These are phyloP conservation scores for Melinaea marsaeus DNA, from an alignment of 2,888 invertebrate genomes.

Conservation along the genomic window DNA sequence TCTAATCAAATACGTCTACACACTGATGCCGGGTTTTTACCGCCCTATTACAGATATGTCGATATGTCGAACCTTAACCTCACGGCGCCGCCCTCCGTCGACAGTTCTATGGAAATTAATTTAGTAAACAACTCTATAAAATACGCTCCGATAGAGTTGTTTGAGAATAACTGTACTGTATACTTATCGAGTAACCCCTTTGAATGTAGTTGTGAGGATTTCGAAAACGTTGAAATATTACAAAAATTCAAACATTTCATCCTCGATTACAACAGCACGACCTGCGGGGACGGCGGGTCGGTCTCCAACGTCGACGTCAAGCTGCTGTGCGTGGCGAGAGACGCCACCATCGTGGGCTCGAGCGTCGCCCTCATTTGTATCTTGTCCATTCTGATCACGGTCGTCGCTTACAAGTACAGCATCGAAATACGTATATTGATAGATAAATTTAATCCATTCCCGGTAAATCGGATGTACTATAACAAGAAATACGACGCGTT, in stretches of 20 bases:
- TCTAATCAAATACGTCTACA: conserved; percentile 14
- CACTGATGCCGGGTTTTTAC: conserved; percentile 5
- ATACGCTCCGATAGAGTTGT: conserved; percentile 23
- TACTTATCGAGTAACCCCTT: conserved; percentile 35
- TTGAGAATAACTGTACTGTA: conserved; percentile 21
- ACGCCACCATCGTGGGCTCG: conserved; percentile 28
- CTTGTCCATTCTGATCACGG: conserved; percentile 11
- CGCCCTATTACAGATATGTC: conserved; percentile 15
- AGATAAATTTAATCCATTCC: conserved; percentile 31
- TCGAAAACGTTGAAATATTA: conserved; percentile 20
- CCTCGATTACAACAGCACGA: conserved; percentile 28
- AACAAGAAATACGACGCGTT: conserved; percentile 84
- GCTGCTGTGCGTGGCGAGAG: conserved; percentile 36
- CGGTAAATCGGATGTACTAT: conserved; percentile 34
- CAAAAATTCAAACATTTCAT: conserved; percentile 16
- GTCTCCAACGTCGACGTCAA: conserved; percentile 22
- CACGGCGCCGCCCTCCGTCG: conserved; percentile 15
- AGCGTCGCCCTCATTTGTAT: conserved; percentile 22
- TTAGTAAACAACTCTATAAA: conserved; percentile 30
- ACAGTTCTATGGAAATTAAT: conserved; percentile 27
- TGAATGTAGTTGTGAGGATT: conserved; percentile 34
- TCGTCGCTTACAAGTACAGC: conserved; percentile 31
- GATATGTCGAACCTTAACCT: conserved; percentile 32
- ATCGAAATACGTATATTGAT: conserved; percentile 32
- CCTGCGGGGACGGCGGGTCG: conserved; percentile 29